Percentiles rank a stretch among this genome's conserved stretches.
Conservation (phyloP, 2,113 vertebrate species). For the Seriola aureovittata region DNA sequence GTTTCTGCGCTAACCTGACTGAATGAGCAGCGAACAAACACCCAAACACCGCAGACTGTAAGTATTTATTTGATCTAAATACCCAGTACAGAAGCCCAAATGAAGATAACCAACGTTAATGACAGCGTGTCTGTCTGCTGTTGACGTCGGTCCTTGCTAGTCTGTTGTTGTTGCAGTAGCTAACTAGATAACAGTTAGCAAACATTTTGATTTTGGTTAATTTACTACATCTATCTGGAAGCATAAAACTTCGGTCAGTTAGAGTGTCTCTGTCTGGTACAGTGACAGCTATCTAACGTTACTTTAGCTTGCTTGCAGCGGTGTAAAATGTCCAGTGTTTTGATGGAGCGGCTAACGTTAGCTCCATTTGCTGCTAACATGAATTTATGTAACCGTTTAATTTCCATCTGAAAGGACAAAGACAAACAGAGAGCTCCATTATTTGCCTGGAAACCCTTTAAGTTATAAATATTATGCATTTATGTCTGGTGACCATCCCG, state of each 20-base stretch:
- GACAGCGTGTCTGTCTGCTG: neutral
- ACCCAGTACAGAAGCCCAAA: fast-evolving
- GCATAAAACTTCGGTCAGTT: neutral
- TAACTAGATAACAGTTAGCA: neutral
- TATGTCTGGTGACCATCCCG: too few species aligned
- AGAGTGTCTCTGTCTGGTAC: fast-evolving
- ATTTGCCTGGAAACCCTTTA: neutral
- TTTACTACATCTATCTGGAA: neutral
- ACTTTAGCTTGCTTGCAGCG: neutral
- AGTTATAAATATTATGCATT: too few species aligned
- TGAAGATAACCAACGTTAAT: fast-evolving
- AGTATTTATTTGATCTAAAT: conserved; percentile 9
- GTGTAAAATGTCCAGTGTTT: neutral
- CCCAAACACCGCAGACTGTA: neutral
- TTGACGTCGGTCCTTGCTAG: neutral
- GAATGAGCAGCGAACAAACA: neutral
- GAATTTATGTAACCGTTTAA: neutral
- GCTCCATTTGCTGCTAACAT: neutral
- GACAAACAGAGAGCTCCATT: too few species aligned
- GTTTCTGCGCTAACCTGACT: neutral
- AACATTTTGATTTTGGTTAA: neutral
- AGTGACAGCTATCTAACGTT: fast-evolving
- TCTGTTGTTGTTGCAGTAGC: neutral
- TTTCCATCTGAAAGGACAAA: neutral
- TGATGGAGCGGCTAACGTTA: conserved; percentile 26